Evolutionary conservation across 2,797 vertebrate genomes (phyloP).

Genomic region (Acanthurus leucopareius): DNA sequence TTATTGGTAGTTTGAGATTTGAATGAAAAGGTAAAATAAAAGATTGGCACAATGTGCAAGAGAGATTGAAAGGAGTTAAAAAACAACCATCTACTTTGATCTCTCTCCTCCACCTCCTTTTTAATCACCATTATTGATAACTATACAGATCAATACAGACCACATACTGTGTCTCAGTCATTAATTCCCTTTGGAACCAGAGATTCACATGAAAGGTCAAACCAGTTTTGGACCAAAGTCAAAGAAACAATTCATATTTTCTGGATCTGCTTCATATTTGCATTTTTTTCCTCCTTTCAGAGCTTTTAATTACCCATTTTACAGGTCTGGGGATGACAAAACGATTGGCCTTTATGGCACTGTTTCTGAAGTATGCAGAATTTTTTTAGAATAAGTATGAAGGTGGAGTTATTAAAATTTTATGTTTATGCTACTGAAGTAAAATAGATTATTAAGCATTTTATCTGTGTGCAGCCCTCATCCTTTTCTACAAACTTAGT

Average conservation of each 20-base stretch:
- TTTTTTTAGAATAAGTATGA: constrained; percentile 21
- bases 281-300: background rate
- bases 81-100: background rate
- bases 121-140: background rate
- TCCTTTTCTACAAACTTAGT: constrained; percentile 68
- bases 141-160: background rate
- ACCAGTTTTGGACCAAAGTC: background rate
- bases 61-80: background rate
- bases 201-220: background rate
- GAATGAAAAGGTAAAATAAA: no score
- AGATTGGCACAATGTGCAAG: no score
- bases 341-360: constrained; percentile 7
- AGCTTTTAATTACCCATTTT: constrained; percentile 2
- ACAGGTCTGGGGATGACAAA: background rate
- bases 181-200: background rate
- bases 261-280: background rate
- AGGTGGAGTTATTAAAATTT: constrained; percentile 34
- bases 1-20: no score
- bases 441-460: constrained; percentile 74
- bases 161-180: background rate
- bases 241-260: background rate
- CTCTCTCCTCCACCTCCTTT: background rate
- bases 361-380: constrained; percentile 32
- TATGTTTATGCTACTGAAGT: constrained; percentile 49
- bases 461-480: constrained; percentile 63